Evolutionary conservation across 2,888 invertebrate genomes (phyloP).

Genomic region (Hyles lineata): DNA sequence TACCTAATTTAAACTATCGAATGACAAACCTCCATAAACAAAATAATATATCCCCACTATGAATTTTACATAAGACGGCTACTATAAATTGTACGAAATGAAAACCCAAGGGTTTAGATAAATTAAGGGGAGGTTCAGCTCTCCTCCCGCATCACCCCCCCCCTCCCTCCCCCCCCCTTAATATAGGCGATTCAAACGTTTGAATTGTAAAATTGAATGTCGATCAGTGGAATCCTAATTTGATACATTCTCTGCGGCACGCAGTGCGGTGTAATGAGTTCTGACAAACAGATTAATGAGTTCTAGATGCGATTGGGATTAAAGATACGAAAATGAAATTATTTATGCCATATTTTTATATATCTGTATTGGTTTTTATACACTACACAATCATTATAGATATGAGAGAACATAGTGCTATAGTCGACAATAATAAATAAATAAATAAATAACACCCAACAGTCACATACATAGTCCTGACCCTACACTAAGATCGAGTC

Average conservation of each 20-base stretch:
- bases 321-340: too few species aligned
- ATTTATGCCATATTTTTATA: too few species aligned
- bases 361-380: too few species aligned
- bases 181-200: neutral
- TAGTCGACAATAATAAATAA: too few species aligned
- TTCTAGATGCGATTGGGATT: too few species aligned
- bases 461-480: too few species aligned
- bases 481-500: too few species aligned
- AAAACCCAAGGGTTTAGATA: conserved; percentile 11
- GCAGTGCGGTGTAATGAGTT: neutral
- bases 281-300: too few species aligned
- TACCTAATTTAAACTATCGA: too few species aligned
- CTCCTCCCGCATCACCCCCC: neutral
- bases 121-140: neutral
- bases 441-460: too few species aligned
- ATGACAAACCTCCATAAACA: neutral
- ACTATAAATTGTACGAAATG: conserved; percentile 9
- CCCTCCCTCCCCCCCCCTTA: neutral
- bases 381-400: too few species aligned
- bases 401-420: too few species aligned
- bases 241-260: neutral
- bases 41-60: conserved; percentile 3
- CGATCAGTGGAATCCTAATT: neutral
- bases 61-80: conserved; percentile 18
- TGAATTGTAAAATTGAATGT: neutral